Evolutionary conservation across 2,113 vertebrate genomes (phyloP).

Genomic region (Vombatus ursinus): DNA sequence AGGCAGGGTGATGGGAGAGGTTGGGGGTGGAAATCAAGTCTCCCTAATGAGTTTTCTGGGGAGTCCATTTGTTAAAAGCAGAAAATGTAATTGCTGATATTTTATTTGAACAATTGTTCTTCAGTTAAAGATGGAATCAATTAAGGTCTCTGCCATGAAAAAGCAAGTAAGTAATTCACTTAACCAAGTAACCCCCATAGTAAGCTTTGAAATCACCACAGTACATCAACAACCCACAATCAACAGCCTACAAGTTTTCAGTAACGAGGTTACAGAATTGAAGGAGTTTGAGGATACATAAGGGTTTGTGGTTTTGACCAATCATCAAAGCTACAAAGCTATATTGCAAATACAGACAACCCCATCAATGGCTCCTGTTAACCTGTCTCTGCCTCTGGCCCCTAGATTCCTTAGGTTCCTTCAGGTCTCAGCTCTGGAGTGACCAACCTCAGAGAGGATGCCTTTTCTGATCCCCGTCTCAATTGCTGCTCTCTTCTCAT

Average conservation of each 20-base stretch:
- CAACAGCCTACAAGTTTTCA: conserved; percentile 51
- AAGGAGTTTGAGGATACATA: conserved; percentile 61
- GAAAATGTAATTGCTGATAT: conserved; percentile 10
- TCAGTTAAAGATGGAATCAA: not conserved
- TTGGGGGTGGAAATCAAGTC: conserved; percentile 11
- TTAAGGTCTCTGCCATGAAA: conserved; percentile 31
- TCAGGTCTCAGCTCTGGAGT: not conserved
- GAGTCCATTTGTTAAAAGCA: conserved; percentile 34
- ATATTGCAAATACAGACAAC: conserved; percentile 63
- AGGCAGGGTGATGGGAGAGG: not conserved
- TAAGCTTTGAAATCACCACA: not conserved
- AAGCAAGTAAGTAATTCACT: conserved; percentile 41
- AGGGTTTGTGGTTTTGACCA: conserved; percentile 53
- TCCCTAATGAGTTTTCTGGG: conserved; percentile 16
- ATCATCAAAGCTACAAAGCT: conserved; percentile 50
- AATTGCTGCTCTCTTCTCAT: not conserved
- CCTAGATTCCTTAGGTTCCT: not conserved
- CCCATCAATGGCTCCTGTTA: conserved; percentile 63
- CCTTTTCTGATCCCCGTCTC: not conserved
- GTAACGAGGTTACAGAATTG: conserved; percentile 59
- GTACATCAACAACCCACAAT: conserved; percentile 12
- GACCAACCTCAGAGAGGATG: not conserved
- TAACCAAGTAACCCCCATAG: conserved; percentile 5
- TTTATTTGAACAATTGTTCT: not conserved
- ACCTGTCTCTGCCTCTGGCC: not conserved